Base-by-base conservation (phyloP, 2,113 vertebrate genomes). In the Ivindomyrus marchei region DNA sequence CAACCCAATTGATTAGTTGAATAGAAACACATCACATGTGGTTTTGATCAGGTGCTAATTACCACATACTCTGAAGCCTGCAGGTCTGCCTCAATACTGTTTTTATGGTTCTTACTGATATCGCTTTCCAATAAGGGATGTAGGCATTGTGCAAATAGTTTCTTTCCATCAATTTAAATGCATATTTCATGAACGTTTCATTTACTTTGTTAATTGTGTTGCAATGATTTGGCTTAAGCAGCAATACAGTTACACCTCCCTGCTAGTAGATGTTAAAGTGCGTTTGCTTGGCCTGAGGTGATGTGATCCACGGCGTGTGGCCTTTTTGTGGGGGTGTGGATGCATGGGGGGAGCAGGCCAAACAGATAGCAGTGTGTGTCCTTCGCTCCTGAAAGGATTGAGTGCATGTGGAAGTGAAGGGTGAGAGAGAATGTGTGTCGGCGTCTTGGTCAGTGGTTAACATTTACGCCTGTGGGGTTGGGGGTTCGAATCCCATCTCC, bases 331-430 rank as follows among this genome's bases (percentile, higher is more conserved):
- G 97, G 97, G 27, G 95, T 97, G 94, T 96, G 97, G 87, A 89
- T 94, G 89, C 94, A 93, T 0, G 94, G 96, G 2, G 94, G 93
- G 91, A 96, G 95, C 89, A 96, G 94, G 36, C 91, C 95, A 70
- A 95, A 95, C 88, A 92, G 93, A 53, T 93, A 90, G 80, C 95
- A 94, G 89, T 95, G 95, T 0, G 97, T 97, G 85, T 99, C 98
- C 87, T 98, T 99, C 91, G 93, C 83, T 87, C 91, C 91, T 90
- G 91, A 92, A 91, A 94, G 92, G 89, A 87, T n/a, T 49, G 91
- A 92, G 96, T 95, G 70, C 91, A 89, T 85, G 9, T 45, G 31
- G 10, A 27, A 19, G 47, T 50, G 17, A 42, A 39, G 24, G 31
- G 27, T 13, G 8, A 42, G 21, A 45, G 47, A 49, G 24, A 36